phyloP scores from a whole-genome alignment of 2,113 vertebrate genomes.

The Nesogale talazaci region DNA sequence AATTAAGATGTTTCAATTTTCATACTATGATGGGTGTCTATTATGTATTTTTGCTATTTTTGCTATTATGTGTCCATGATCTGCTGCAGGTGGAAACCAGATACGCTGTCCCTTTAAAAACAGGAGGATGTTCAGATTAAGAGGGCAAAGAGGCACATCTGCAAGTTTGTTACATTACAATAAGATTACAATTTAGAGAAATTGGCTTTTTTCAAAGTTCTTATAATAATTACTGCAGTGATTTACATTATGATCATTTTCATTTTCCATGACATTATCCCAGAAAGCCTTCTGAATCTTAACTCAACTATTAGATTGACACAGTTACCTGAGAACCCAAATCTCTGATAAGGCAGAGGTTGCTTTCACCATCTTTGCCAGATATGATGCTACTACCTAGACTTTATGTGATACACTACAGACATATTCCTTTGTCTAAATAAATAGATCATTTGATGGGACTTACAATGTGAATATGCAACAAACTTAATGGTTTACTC shows the following conservation, averaged over 20 bases:
- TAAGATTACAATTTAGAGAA: conserved; percentile 23
- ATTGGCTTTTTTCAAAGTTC: background rate
- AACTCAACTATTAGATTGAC: background rate
- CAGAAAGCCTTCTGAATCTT: background rate
- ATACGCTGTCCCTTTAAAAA: background rate
- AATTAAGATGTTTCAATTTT: background rate
- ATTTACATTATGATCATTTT: conserved; percentile 55
- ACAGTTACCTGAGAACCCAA: conserved; percentile 12
- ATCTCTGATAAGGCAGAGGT: background rate
- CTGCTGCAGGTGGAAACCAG: background rate
- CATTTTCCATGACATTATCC: background rate
- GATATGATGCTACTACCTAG: background rate
- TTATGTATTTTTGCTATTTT: too few relatives aligned
- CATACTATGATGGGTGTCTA: background rate
- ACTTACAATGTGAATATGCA: background rate
- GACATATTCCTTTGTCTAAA: background rate
- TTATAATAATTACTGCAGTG: conserved; percentile 14
- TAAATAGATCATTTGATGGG: background rate
- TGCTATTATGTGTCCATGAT: background rate
- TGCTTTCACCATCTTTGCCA: too few relatives aligned
- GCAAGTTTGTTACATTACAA: background rate
- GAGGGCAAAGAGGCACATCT: background rate
- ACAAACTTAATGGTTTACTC: too few relatives aligned
- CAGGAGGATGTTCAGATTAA: background rate
- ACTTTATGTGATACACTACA: background rate